These are phyloP conservation scores for Epizoanthus scotinus DNA, from an alignment of 92 coral and sea anemone genomes.

Conservation along the genomic window DNA sequence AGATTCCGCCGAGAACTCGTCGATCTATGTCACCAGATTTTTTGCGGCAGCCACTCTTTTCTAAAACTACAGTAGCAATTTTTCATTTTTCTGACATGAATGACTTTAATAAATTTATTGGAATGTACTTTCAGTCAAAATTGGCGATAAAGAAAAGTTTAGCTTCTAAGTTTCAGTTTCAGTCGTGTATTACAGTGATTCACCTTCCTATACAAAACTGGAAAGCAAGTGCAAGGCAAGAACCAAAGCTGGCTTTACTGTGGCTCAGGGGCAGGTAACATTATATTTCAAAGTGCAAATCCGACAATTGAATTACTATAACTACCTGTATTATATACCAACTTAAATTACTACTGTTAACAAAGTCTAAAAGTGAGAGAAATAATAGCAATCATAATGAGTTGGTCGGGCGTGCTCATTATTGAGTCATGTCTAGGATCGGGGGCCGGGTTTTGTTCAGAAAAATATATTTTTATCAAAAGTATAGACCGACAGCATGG, in stretches of 20 bases:
- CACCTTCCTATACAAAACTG: background rate
- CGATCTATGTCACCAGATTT: constrained; percentile 1
- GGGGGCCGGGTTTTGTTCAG: too few species aligned
- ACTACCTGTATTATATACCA: background rate
- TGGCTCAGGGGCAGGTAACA: constrained; percentile 22
- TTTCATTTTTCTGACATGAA: constrained; percentile 17
- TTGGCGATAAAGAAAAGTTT: constrained; percentile 16
- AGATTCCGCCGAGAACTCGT: constrained; percentile 3
- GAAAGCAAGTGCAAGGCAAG: background rate
- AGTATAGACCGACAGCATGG: too few species aligned
- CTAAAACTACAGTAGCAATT: constrained; percentile 9
- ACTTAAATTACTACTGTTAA: constrained; percentile 1
- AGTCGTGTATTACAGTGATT: background rate
- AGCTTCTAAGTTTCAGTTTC: constrained; percentile 9
- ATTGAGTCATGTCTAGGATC: background rate
- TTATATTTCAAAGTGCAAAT: constrained; percentile 20
- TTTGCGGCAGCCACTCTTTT: background rate
- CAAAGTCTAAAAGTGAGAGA: constrained; percentile 12
- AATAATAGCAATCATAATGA: background rate
- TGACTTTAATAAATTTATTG: constrained; percentile 10
- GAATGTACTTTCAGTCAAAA: background rate
- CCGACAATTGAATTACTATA: constrained; percentile 28
- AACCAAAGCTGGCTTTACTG: constrained; percentile 6
- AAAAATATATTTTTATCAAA: too few species aligned
- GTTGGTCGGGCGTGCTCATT: background rate